Evolutionary conservation across 2,113 vertebrate genomes (phyloP).

Genomic region (Sisor rabdophorus): DNA sequence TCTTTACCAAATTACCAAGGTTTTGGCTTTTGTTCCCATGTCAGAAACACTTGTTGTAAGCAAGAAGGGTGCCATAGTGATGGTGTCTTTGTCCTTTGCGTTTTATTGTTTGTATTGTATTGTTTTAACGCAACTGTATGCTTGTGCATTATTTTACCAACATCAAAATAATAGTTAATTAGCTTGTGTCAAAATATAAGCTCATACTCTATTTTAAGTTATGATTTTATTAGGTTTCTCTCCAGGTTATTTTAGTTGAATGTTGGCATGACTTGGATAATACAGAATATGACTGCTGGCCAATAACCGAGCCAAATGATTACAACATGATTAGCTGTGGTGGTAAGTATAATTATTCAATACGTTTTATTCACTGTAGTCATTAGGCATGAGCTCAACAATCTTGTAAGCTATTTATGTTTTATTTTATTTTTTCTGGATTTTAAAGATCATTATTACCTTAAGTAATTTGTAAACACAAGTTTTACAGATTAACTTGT

Average conservation of each 20-base stretch:
- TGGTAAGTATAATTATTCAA: conserved; percentile 47
- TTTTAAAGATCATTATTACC: not conserved
- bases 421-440: not conserved
- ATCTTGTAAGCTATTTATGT: not conserved
- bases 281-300: conserved; percentile 72
- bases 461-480: not conserved
- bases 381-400: not conserved
- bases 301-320: conserved; percentile 65
- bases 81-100: conserved; percentile 7
- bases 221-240: conserved; percentile 8
- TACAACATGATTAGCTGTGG: conserved; percentile 72
- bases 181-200: not conserved
- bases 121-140: not conserved
- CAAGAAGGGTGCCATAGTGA: conserved; percentile 10
- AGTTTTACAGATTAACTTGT: too few species aligned
- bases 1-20: conserved; percentile 11
- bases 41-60: conserved; percentile 62
- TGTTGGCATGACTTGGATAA: conserved; percentile 73
- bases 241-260: conserved; percentile 52
- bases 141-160: not conserved
- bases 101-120: not conserved
- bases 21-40: conserved; percentile 60
- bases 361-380: not conserved
- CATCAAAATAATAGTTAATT: not conserved
- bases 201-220: not conserved